These are phyloP conservation scores for Amia ocellicauda DNA, from an alignment of 2,113 vertebrate species.

Conservation along the genomic window DNA sequence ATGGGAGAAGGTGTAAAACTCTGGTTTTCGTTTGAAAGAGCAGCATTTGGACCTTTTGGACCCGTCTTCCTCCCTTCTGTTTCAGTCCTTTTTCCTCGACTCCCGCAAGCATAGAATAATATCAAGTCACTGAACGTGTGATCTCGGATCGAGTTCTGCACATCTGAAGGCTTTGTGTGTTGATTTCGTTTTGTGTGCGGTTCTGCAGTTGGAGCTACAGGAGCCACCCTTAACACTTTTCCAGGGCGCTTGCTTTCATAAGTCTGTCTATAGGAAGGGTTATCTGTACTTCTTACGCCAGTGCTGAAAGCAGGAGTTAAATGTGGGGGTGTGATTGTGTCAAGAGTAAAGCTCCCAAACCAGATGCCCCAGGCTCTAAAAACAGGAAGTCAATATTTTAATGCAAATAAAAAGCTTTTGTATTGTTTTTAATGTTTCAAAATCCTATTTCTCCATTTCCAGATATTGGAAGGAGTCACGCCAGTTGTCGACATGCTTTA, in stretches of 20 bases:
- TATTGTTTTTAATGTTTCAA: too few species aligned
- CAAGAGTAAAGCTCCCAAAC: conserved; percentile 68
- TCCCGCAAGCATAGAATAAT: conserved; percentile 1
- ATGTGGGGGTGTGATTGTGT: conserved; percentile 76
- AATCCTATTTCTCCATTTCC: too few species aligned
- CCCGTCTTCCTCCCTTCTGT: too few species aligned
- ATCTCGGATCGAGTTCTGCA: background rate
- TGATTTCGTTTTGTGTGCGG: background rate
- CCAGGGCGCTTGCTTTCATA: conserved; percentile 63
- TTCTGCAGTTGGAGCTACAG: background rate
- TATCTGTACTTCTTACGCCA: conserved; percentile 63
- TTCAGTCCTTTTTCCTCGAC: too few species aligned
- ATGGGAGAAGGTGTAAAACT: background rate
- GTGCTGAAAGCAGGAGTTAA: conserved; percentile 73
- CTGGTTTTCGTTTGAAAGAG: background rate
- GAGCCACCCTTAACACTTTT: background rate
- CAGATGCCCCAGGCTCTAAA: conserved; percentile 67
- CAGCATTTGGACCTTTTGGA: background rate
- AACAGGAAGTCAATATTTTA: conserved; percentile 75
- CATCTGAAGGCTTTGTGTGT: background rate
- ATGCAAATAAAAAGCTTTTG: background rate
- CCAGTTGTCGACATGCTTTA: too few species aligned
- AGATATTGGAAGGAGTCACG: too few species aligned
- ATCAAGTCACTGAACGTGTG: background rate
- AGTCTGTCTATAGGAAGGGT: conserved; percentile 61